phyloP scores from a whole-genome alignment of 2,113 vertebrate species.

The Elaphurus davidianus region DNA sequence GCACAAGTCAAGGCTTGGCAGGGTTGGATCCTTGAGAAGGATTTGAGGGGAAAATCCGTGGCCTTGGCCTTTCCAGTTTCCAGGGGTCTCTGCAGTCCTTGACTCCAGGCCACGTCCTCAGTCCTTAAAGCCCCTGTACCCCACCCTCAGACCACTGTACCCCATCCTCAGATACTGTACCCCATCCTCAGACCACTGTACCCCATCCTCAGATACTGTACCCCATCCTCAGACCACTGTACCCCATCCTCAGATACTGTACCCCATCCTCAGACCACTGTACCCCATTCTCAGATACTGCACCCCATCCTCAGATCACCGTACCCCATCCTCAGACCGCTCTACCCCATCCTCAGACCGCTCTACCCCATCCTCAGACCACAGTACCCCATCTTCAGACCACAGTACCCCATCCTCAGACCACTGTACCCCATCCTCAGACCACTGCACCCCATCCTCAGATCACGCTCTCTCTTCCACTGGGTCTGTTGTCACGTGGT shows the following conservation, averaged over 20 bases:
- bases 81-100: not conserved
- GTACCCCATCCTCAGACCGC: rapidly evolving
- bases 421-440: rapidly evolving
- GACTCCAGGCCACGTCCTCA: not conserved
- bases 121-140: not conserved
- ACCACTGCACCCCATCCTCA: too few species aligned
- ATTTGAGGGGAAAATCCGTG: rapidly evolving
- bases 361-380: rapidly evolving
- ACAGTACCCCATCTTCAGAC: too few species aligned
- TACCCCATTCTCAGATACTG: rapidly evolving
- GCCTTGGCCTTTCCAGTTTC: not conserved
- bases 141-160: too few species aligned
- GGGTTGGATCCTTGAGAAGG: not conserved
- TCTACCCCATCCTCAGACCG: rapidly evolving
- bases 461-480: not conserved
- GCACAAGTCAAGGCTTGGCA: not conserved
- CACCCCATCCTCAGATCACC: rapidly evolving
- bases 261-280: rapidly evolving
- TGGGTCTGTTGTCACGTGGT: not conserved
- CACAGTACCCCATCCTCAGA: rapidly evolving
- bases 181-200: rapidly evolving
- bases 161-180: too few species aligned
- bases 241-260: rapidly evolving
- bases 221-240: too few species aligned
- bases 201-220: too few species aligned